A percentile compares a stretch with the other conserved stretches of the same genome.
These are phyloP conservation scores for Bufo bufo DNA, from an alignment of 2,113 vertebrate genomes.

Conservation along the genomic window DNA sequence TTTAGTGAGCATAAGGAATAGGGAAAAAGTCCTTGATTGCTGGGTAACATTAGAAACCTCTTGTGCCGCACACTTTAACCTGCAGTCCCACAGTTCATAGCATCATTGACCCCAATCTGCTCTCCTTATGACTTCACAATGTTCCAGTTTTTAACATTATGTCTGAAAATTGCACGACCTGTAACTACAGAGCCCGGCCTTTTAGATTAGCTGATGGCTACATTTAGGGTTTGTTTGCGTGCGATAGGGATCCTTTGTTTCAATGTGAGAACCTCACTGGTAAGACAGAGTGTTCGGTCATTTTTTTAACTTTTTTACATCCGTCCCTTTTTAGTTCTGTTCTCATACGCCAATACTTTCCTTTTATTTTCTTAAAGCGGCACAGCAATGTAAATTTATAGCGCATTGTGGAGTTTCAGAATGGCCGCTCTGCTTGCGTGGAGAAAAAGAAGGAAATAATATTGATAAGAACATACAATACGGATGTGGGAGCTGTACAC, in stretches of 20 bases:
- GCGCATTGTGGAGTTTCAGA: conserved; percentile 22
- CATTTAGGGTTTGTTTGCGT: background rate
- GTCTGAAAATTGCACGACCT: background rate
- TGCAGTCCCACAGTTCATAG: too few relatives aligned
- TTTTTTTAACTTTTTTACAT: background rate
- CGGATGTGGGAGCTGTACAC: conserved; percentile 71
- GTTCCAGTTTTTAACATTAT: background rate
- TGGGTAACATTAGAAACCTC: too few relatives aligned
- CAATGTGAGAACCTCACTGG: background rate
- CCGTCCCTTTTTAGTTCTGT: background rate
- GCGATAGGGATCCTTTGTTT: background rate
- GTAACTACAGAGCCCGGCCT: background rate
- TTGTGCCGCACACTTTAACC: too few relatives aligned
- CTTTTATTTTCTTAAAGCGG: background rate
- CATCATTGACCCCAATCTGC: background rate
- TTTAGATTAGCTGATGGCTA: conserved; percentile 9
- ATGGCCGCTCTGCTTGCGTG: conserved; percentile 56
- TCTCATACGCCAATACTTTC: background rate
- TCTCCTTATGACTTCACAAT: background rate
- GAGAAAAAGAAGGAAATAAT: conserved; percentile 77
- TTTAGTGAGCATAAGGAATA: too few relatives aligned
- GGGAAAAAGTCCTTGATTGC: too few relatives aligned
- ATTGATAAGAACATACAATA: conserved; percentile 76
- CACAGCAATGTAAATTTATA: conserved; percentile 18
- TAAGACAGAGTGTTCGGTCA: background rate